Percentiles rank a stretch among this genome's conserved stretches.
Conservation (phyloP, 2,888 invertebrate species). For the Hemithea aestivaria region DNA sequence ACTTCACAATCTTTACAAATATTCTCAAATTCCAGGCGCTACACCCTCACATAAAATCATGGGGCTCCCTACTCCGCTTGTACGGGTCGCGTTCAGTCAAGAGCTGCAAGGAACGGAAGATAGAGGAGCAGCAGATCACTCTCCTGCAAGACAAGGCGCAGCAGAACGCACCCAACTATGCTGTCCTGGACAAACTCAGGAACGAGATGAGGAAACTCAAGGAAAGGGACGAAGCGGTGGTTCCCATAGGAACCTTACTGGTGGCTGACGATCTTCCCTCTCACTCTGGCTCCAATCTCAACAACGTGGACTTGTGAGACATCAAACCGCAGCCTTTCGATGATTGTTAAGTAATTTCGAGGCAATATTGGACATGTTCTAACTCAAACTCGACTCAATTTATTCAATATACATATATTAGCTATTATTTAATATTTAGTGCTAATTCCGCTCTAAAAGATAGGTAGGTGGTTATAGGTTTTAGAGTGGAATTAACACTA, state of each 20-base stretch:
- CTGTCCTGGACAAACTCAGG: conserved; percentile 91
- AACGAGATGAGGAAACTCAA: conserved; percentile 89
- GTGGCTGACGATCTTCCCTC: conserved; percentile 81
- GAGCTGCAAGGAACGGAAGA: conserved; percentile 94
- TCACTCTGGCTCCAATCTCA: conserved; percentile 87
- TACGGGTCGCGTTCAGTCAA: conserved; percentile 96
- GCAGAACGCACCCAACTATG: conserved; percentile 94
- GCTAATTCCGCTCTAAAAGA: too few species aligned
- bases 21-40: conserved; percentile 78
- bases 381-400: too few species aligned
- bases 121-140: conserved; percentile 95
- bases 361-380: too few species aligned
- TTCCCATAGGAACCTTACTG: conserved; percentile 77
- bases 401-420: too few species aligned
- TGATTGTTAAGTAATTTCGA: too few species aligned
- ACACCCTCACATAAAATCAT: conserved; percentile 96
- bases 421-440: too few species aligned
- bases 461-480: too few species aligned
- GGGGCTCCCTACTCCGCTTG: conserved; percentile 95
- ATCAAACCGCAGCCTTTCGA: background rate
- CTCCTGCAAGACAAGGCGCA: conserved; percentile 89
- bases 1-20: background rate
- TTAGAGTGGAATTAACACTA: too few species aligned
- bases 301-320: conserved; percentile 85
- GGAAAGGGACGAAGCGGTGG: conserved; percentile 80